phyloP scores from a whole-genome alignment of 1,140 invertebrate species.

The Drosophila serrata region DNA sequence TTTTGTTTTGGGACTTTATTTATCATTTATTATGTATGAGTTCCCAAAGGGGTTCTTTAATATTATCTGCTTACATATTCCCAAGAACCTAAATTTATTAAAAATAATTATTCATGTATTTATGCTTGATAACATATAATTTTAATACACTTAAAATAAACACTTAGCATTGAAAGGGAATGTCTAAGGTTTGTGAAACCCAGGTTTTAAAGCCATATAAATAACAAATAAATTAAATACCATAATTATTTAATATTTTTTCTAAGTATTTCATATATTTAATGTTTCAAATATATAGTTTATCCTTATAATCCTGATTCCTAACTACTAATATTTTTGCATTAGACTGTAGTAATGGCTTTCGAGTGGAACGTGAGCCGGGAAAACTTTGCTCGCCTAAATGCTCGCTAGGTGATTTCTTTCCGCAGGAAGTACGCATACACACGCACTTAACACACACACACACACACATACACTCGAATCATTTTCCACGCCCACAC shows the following conservation, averaged over 20 bases:
- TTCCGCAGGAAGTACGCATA: constrained; percentile 70
- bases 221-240: neutral
- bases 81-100: no score
- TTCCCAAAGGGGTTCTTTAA: neutral
- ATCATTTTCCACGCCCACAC: constrained; percentile 59
- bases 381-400: constrained; percentile 77
- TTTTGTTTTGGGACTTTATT: neutral
- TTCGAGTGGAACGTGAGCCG: constrained; percentile 70
- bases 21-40: no score
- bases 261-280: no score
- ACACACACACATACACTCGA: constrained; percentile 11
- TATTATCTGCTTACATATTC: neutral
- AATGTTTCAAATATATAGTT: neutral
- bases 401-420: constrained; percentile 67
- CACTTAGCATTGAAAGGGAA: no score
- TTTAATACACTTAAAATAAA: no score
- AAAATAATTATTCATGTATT: neutral
- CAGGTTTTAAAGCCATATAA: neutral
- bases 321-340: constrained; percentile 53
- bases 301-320: no score
- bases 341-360: constrained; percentile 59
- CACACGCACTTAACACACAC: constrained; percentile 52
- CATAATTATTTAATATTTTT: neutral
- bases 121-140: neutral
- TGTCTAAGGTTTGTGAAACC: neutral